Evolutionary conservation across 2,113 vertebrate species (phyloP).

Genomic region (Ceyx melanurus): DNA sequence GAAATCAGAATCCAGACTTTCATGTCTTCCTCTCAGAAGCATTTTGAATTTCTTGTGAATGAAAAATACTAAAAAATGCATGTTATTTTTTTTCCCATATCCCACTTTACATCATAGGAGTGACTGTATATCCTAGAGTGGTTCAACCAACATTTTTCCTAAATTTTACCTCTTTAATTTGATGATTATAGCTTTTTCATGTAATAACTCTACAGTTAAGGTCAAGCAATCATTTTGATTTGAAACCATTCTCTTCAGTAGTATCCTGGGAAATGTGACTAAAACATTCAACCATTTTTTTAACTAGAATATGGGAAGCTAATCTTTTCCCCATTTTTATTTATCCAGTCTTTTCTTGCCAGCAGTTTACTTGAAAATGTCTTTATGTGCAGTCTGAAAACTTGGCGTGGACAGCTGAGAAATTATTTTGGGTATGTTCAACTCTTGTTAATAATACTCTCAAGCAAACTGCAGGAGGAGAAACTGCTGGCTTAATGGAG

Average conservation of each 20-base stretch:
- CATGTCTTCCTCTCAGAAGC: constrained; percentile 37
- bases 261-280: constrained; percentile 8
- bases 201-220: constrained; percentile 7
- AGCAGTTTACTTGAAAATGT: background rate
- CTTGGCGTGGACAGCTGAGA: constrained; percentile 18
- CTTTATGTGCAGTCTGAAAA: background rate
- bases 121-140: background rate
- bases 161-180: constrained; percentile 46
- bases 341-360: constrained; percentile 6
- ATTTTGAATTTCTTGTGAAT: constrained; percentile 51
- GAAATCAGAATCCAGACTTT: constrained; percentile 31
- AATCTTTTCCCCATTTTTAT: background rate
- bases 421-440: background rate
- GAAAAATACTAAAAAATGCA: constrained; percentile 37
- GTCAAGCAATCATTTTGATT: constrained; percentile 18
- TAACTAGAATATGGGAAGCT: background rate
- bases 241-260: constrained; percentile 3
- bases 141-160: constrained; percentile 11
- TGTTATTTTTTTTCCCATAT: constrained; percentile 36
- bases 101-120: constrained; percentile 6
- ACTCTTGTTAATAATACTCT: constrained; percentile 6
- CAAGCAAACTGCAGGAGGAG: background rate
- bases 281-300: constrained; percentile 6
- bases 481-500: constrained; percentile 16
- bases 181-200: constrained; percentile 45